A percentile compares a stretch with the other conserved stretches of the same genome.
Conservation (phyloP, 2,113 vertebrate genomes). For the Cariama cristata region DNA sequence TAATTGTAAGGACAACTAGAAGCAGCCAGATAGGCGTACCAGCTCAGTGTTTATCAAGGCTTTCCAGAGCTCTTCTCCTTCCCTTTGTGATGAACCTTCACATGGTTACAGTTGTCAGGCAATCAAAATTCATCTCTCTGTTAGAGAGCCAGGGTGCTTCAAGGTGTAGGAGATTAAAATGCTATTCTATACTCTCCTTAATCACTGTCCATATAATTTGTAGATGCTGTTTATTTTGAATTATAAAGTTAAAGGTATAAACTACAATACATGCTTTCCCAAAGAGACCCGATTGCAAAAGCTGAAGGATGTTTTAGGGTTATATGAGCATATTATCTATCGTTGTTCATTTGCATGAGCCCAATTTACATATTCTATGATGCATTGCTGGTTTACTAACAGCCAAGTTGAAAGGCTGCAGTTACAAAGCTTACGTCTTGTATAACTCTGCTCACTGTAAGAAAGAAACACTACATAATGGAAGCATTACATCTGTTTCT, state of each 20-base stretch:
- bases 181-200: not conserved
- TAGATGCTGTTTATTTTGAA: not conserved
- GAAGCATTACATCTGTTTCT: not conserved
- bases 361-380: not conserved
- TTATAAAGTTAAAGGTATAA: not conserved
- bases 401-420: not conserved
- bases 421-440: not conserved
- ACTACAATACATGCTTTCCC: not conserved
- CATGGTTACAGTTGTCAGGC: conserved; percentile 59
- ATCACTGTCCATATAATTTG: not conserved
- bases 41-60: conserved; percentile 7
- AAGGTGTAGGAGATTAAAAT: not conserved
- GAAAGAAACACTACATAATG: not conserved
- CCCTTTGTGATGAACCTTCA: conserved; percentile 27
- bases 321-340: not conserved
- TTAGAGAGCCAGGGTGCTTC: not conserved
- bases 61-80: conserved; percentile 4
- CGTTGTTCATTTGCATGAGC: not conserved
- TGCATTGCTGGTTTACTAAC: not conserved
- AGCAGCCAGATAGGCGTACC: not conserved
- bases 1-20: not conserved
- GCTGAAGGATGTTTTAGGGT: not conserved
- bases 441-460: not conserved
- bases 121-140: conserved; percentile 1
- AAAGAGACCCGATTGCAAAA: not conserved